Conservation (phyloP, 2,797 vertebrate species). For the Euthynnus affinis region DNA sequence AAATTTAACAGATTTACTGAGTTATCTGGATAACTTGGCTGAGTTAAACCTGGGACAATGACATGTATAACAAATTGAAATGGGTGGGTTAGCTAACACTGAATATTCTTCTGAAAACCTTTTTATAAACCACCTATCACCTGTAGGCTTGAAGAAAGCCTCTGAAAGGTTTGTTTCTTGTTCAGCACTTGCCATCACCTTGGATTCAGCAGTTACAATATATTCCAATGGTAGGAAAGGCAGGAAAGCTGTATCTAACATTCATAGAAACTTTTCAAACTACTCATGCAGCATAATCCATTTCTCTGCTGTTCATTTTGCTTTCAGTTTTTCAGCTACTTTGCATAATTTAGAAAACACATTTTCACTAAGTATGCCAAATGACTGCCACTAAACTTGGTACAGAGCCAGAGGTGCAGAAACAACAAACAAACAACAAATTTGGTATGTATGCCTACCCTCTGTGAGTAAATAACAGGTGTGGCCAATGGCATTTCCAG, state of each 20-base stretch:
- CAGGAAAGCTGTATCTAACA: background rate
- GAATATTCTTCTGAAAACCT: no score
- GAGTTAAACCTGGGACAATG: background rate
- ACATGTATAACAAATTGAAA: no score
- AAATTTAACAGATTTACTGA: background rate
- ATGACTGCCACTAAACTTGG: background rate
- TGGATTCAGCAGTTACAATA: background rate
- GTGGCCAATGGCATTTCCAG: background rate
- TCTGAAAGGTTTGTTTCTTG: background rate
- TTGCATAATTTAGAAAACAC: background rate
- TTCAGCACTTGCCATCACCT: background rate
- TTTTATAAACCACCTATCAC: background rate
- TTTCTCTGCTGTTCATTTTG: background rate
- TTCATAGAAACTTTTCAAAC: background rate
- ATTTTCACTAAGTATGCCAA: background rate
- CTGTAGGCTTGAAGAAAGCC: background rate
- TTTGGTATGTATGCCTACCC: background rate
- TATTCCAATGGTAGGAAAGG: background rate
- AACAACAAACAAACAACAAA: no score
- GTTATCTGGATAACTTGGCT: background rate
- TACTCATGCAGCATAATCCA: background rate
- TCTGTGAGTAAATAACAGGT: conserved; percentile 10
- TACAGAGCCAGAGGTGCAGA: background rate
- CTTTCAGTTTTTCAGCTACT: background rate
- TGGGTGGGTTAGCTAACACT: background rate